A percentile compares a stretch with the other conserved stretches of the same genome.
phyloP scores from a whole-genome alignment of 2,797 vertebrate genomes.

The Peromyscus aztecus region DNA sequence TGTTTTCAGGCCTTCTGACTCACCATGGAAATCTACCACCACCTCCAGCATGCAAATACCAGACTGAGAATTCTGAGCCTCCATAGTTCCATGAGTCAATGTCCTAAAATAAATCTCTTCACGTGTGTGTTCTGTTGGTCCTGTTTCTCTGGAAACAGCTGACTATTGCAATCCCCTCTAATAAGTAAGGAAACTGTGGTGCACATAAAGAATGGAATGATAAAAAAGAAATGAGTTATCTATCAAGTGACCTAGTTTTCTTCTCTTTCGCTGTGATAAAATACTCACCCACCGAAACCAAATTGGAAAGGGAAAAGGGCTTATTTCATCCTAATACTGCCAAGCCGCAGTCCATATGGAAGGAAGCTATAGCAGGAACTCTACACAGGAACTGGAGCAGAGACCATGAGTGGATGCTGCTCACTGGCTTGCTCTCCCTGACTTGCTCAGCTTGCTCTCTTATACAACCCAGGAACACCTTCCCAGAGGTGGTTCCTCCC shows the following conservation, averaged over 20 bases:
- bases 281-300: neutral
- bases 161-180: neutral
- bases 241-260: neutral
- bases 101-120: neutral
- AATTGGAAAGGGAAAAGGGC: neutral
- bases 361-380: neutral
- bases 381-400: neutral
- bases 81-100: neutral
- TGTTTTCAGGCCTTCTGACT: neutral
- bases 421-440: neutral
- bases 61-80: neutral
- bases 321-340: neutral
- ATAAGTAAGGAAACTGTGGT: neutral
- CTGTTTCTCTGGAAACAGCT: neutral
- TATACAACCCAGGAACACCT: neutral
- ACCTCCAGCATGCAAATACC: neutral
- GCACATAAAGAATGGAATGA: neutral
- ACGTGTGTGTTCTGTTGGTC: neutral
- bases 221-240: conserved; percentile 7
- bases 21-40: neutral
- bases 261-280: neutral
- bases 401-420: neutral
- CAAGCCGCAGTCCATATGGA: neutral
- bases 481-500: neutral
- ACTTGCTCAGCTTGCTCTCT: neutral